A percentile compares a stretch with the other conserved stretches of the same genome.
phyloP scores from a whole-genome alignment of 2,113 vertebrate species.

The Gymnobelideus leadbeateri region DNA sequence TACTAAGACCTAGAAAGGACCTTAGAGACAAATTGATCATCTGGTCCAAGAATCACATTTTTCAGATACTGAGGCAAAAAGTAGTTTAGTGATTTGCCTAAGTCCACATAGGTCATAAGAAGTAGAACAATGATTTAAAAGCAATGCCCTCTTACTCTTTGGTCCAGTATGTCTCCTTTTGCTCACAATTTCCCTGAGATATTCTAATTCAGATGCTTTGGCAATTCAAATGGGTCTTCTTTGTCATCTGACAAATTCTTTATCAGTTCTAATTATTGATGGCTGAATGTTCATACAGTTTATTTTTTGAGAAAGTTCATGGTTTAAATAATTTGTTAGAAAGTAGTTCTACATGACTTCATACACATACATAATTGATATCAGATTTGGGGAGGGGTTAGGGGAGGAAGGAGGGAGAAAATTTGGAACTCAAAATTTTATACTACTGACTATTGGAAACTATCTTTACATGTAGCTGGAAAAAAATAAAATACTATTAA shows the following conservation, averaged over 20 bases:
- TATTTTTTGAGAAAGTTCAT: constrained; percentile 46
- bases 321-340: not conserved
- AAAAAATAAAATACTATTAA: too few relatives aligned
- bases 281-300: not conserved
- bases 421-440: too few relatives aligned
- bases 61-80: not conserved
- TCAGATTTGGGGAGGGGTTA: too few relatives aligned
- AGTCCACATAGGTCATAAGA: not conserved
- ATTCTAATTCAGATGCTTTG: constrained; percentile 7
- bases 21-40: not conserved
- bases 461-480: too few relatives aligned
- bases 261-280: not conserved
- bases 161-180: not conserved
- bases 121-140: not conserved
- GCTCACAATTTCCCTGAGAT: not conserved
- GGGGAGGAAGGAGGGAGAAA: too few relatives aligned
- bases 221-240: not conserved
- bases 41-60: not conserved
- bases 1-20: not conserved
- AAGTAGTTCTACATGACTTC: not conserved
- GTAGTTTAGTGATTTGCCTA: not conserved
- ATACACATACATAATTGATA: too few relatives aligned
- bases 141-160: not conserved
- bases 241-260: not conserved
- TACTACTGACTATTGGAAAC: too few relatives aligned